phyloP scores from a whole-genome alignment of 2,888 invertebrate genomes.

The Matsumyia berberina region DNA sequence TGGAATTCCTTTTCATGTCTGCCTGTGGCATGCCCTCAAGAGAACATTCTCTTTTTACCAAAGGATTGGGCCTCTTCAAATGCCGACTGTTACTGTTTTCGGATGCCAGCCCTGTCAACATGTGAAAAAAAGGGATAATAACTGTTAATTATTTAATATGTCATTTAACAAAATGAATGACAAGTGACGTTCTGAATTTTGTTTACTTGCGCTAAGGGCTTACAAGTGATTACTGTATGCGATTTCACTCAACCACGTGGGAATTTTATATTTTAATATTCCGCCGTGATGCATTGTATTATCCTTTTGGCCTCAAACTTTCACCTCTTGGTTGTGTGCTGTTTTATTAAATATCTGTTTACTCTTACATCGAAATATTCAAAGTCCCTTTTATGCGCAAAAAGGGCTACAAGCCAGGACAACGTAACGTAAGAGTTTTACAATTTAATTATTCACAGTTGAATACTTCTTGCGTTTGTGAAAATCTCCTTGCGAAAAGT shows the following conservation, averaged over 20 bases:
- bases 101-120: slow-evolving; percentile 46
- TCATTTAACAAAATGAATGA: slow-evolving; percentile 53
- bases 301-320: slow-evolving; percentile 39
- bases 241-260: slow-evolving; percentile 37
- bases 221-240: too few species aligned
- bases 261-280: slow-evolving; percentile 48
- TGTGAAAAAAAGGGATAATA: slow-evolving; percentile 59
- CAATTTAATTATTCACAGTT: slow-evolving; percentile 75
- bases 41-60: slow-evolving; percentile 3
- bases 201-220: neutral
- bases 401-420: slow-evolving; percentile 37
- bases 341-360: slow-evolving; percentile 71
- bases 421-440: slow-evolving; percentile 55
- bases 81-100: slow-evolving; percentile 4
- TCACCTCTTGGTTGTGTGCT: slow-evolving; percentile 20
- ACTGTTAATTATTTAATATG: slow-evolving; percentile 70
- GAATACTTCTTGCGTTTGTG: slow-evolving; percentile 58
- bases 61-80: neutral
- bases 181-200: neutral
- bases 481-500: slow-evolving; percentile 52
- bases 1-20: slow-evolving; percentile 45
- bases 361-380: slow-evolving; percentile 40
- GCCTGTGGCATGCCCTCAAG: slow-evolving; percentile 36
- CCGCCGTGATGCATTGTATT: slow-evolving; percentile 48
- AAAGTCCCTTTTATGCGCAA: slow-evolving; percentile 3